phyloP scores from a whole-genome alignment of 2,888 invertebrate species.

The Julus scanicus region DNA sequence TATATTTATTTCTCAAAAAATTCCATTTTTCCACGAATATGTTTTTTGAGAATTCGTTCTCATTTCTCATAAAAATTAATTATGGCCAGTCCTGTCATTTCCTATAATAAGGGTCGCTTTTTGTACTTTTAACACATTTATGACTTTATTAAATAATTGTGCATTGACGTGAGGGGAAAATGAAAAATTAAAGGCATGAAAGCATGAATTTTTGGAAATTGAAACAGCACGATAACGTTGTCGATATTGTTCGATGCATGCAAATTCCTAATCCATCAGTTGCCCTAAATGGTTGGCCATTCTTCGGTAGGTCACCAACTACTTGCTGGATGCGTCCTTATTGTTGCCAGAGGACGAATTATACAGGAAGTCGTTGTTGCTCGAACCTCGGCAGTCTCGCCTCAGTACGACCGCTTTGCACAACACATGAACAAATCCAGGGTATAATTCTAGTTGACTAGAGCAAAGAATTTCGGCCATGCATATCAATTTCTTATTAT shows the following conservation, averaged over 20 bases:
- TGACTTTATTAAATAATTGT: no score
- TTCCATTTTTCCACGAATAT: no score
- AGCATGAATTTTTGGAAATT: no score
- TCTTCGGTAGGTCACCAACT: conserved; percentile 73
- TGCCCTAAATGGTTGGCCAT: neutral
- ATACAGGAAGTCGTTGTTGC: conserved; percentile 82
- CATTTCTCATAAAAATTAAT: no score
- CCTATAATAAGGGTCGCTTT: no score
- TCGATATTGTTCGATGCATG: neutral
- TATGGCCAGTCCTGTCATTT: no score
- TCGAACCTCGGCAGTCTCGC: conserved; percentile 81
- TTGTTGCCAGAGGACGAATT: conserved; percentile 83
- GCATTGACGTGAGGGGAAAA: no score
- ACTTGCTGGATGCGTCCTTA: conserved; percentile 79
- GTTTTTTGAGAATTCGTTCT: no score
- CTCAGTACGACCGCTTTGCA: conserved; percentile 62
- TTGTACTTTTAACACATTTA: no score
- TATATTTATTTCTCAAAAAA: no score
- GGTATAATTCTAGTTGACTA: conserved; percentile 49
- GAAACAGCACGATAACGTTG: no score
- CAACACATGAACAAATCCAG: conserved; percentile 55
- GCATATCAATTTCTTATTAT: conserved; percentile 52
- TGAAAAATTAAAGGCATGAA: no score
- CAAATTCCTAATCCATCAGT: neutral
- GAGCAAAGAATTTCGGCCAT: neutral